Evolutionary conservation across 2,797 vertebrate species (phyloP).

Genomic region (Numenius phaeopus): DNA sequence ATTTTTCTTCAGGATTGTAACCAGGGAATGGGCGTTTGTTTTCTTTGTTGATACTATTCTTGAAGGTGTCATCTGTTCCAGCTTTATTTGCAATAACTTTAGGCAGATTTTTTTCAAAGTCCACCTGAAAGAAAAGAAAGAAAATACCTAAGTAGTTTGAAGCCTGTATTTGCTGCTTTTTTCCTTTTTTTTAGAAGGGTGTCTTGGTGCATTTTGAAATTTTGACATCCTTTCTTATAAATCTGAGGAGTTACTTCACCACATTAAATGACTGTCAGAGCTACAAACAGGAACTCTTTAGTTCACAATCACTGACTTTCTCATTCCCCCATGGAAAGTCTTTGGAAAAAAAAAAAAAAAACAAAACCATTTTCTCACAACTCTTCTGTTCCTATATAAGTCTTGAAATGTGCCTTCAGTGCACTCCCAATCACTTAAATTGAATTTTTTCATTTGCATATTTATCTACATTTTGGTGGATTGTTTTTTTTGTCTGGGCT

Average conservation of each 20-base stretch:
- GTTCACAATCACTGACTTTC: neutral
- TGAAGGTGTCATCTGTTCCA: conserved; percentile 47
- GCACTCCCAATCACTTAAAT: neutral
- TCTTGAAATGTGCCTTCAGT: neutral
- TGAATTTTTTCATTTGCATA: neutral
- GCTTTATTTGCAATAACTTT: conserved; percentile 35
- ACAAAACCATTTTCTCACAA: neutral
- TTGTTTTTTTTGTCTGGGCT: neutral
- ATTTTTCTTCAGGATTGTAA: conserved; percentile 74
- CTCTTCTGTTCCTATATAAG: neutral
- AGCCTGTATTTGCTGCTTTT: neutral
- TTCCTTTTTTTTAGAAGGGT: neutral
- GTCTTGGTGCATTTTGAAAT: neutral
- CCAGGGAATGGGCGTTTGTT: neutral
- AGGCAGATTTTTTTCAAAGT: conserved; percentile 59
- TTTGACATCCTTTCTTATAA: neutral
- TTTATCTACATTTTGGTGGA: neutral
- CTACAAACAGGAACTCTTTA: no score
- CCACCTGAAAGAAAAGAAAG: conserved; percentile 61
- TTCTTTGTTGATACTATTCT: conserved; percentile 35
- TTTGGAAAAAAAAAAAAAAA: neutral
- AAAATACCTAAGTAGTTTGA: neutral
- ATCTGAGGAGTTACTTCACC: neutral
- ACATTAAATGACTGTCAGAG: no score
- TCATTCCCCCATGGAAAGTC: neutral